phyloP scores from a whole-genome alignment of 1,140 invertebrate genomes.

The Cotesia vestalis region DNA sequence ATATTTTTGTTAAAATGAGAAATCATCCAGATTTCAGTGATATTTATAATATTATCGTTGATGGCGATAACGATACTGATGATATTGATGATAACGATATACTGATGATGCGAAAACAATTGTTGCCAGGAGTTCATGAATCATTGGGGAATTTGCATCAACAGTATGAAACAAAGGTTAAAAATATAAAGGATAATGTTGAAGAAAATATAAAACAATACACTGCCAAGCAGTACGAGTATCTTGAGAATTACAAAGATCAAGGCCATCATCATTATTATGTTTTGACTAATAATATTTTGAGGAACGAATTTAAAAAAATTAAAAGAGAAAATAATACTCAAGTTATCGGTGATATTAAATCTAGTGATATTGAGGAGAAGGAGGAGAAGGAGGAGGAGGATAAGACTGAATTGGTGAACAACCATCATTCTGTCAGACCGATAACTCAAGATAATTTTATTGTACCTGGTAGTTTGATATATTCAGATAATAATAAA shows the following conservation, averaged over 20 bases:
- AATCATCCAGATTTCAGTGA: constrained; percentile 3
- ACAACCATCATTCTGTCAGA: too few relatives aligned
- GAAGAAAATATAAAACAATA: constrained; percentile 67
- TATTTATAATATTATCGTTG: neutral
- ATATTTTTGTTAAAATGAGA: neutral
- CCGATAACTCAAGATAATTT: too few relatives aligned
- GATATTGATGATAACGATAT: constrained; percentile 44
- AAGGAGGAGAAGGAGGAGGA: too few relatives aligned
- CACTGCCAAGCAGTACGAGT: constrained; percentile 65
- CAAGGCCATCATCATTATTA: constrained; percentile 65
- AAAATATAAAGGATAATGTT: constrained; percentile 58
- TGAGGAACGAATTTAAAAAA: too few relatives aligned
- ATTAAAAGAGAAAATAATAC: neutral
- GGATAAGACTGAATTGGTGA: too few relatives aligned
- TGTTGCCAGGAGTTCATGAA: constrained; percentile 51
- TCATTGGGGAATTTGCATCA: constrained; percentile 64
- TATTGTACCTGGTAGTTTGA: too few relatives aligned
- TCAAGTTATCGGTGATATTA: constrained; percentile 24
- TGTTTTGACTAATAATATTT: constrained; percentile 51
- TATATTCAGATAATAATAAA: too few relatives aligned
- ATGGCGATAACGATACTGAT: neutral
- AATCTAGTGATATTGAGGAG: neutral
- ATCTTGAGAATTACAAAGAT: constrained; percentile 65
- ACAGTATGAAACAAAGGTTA: constrained; percentile 63
- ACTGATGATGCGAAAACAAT: constrained; percentile 36